Percentiles rank a stretch among this genome's conserved stretches.
These are phyloP conservation scores for Apoda limacodes DNA, from an alignment of 2,888 invertebrate genomes.

Conservation along the genomic window DNA sequence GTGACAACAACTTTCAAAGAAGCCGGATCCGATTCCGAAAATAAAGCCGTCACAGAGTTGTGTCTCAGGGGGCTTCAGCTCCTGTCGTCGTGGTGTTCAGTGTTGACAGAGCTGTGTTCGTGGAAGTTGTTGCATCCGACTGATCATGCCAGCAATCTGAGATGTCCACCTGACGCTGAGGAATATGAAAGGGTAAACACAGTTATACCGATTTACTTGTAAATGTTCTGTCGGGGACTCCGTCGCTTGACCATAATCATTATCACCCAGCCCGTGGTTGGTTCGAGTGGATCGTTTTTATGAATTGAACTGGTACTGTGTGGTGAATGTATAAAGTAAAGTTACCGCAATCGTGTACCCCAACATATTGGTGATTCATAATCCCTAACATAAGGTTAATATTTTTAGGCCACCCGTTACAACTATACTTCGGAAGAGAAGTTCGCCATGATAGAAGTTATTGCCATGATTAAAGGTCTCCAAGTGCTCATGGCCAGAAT, in stretches of 20 bases:
- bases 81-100: slow-evolving; percentile 96
- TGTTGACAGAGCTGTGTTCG: slow-evolving; percentile 95
- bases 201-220: too few relatives aligned
- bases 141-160: slow-evolving; percentile 94
- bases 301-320: too few relatives aligned
- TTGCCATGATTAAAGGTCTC: slow-evolving; percentile 98
- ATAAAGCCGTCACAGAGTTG: slow-evolving; percentile 90
- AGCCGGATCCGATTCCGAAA: slow-evolving; percentile 91
- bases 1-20: slow-evolving; percentile 95
- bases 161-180: slow-evolving; percentile 96
- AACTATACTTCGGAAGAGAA: slow-evolving; percentile 98
- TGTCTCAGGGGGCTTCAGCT: slow-evolving; percentile 93
- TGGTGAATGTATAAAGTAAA: too few relatives aligned
- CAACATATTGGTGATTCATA: too few relatives aligned
- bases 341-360: too few relatives aligned
- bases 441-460: slow-evolving; percentile 96
- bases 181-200: slow-evolving; percentile 90
- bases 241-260: too few relatives aligned
- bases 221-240: too few relatives aligned
- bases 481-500: slow-evolving; percentile 97
- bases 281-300: too few relatives aligned
- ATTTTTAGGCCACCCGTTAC: slow-evolving; percentile 87
- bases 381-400: too few relatives aligned
- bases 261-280: too few relatives aligned
- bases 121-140: slow-evolving; percentile 99